Evolutionary conservation across 2,888 invertebrate species (phyloP).

Genomic region (Elysia crispata): DNA sequence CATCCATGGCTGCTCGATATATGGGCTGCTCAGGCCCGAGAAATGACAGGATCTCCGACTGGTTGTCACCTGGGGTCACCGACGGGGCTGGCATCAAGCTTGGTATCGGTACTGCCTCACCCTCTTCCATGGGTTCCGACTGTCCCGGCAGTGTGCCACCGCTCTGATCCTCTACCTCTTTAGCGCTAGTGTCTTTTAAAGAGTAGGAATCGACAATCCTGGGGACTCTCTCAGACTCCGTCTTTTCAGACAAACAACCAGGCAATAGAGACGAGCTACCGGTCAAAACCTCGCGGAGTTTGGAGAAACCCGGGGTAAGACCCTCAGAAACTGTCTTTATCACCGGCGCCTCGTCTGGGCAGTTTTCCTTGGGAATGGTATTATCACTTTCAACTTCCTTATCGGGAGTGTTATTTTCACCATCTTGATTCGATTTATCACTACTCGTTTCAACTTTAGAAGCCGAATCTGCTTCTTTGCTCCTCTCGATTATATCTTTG

Average conservation of each 20-base stretch:
- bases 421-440: not conserved
- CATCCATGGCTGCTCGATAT: not conserved
- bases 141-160: not conserved
- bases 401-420: too few relatives aligned
- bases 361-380: not conserved
- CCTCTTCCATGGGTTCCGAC: too few relatives aligned
- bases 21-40: slow-evolving; percentile 45
- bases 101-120: slow-evolving; percentile 31
- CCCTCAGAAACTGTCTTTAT: too few relatives aligned
- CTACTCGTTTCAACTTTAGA: too few relatives aligned
- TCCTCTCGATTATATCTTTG: too few relatives aligned
- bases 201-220: slow-evolving; percentile 56
- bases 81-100: slow-evolving; percentile 20
- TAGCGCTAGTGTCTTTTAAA: slow-evolving; percentile 39
- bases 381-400: slow-evolving; percentile 9
- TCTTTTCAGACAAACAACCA: too few relatives aligned
- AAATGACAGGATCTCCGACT: slow-evolving; percentile 40
- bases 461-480: too few relatives aligned
- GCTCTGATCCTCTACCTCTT: not conserved
- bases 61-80: too few relatives aligned
- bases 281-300: slow-evolving; percentile 35
- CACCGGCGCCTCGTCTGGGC: not conserved
- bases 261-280: too few relatives aligned
- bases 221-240: slow-evolving; percentile 33
- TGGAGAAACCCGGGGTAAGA: slow-evolving; percentile 18